These are phyloP conservation scores for Cyanistes caeruleus DNA, from an alignment of 2,113 vertebrate species.

Conservation along the genomic window DNA sequence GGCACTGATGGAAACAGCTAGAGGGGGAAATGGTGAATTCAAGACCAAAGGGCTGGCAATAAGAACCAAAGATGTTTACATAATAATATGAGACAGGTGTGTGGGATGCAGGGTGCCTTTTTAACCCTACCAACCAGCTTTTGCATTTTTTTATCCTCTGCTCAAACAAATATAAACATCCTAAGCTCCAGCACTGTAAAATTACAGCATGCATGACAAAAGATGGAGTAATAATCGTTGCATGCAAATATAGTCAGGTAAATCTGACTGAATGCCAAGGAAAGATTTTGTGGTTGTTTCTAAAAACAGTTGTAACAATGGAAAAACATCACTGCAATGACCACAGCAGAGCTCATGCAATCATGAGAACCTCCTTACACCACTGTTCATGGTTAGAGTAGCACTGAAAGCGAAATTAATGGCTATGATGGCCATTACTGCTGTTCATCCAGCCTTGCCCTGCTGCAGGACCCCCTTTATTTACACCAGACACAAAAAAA, in stretches of 20 bases:
- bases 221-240: not conserved
- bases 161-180: not conserved
- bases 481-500: not conserved
- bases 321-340: not conserved
- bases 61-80: not conserved
- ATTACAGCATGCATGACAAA: not conserved
- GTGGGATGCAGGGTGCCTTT: not conserved
- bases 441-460: not conserved
- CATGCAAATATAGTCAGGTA: not conserved
- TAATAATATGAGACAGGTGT: fast-evolving
- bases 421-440: not conserved
- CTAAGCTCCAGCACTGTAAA: not conserved
- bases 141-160: not conserved
- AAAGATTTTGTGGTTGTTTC: not conserved
- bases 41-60: not conserved
- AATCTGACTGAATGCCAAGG: not conserved
- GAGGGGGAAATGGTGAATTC: not conserved
- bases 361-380: not conserved
- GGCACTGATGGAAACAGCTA: not conserved
- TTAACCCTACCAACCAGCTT: not conserved
- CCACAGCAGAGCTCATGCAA: not conserved
- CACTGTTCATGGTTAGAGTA: not conserved
- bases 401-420: not conserved
- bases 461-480: not conserved
- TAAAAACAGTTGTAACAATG: not conserved